Evolutionary conservation across 1,140 invertebrate genomes (phyloP).

Genomic region (Metaphire vulgaris): DNA sequence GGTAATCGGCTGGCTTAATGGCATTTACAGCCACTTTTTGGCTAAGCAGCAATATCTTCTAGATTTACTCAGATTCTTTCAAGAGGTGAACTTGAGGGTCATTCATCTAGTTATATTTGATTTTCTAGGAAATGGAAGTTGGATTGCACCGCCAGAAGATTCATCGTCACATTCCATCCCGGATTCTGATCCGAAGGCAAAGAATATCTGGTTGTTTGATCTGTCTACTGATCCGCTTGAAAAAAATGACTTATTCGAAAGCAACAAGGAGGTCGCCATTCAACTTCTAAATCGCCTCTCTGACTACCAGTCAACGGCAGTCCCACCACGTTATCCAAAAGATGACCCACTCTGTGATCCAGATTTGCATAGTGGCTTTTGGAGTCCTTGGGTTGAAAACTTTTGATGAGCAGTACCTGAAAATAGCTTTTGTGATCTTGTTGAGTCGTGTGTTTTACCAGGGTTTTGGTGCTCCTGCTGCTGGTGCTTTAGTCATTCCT

Average conservation of each 20-base stretch:
- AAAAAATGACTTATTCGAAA: conserved; percentile 19
- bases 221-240: conserved; percentile 25
- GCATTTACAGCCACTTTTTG: too few species aligned
- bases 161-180: not conserved
- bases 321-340: conserved; percentile 24
- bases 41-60: too few species aligned
- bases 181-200: not conserved
- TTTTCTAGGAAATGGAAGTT: conserved; percentile 23
- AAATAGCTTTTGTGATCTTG: too few species aligned
- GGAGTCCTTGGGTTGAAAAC: conserved; percentile 31
- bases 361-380: conserved; percentile 26
- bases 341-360: conserved; percentile 29
- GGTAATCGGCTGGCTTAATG: too few species aligned
- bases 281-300: conserved; percentile 26
- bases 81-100: too few species aligned
- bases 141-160: conserved; percentile 20
- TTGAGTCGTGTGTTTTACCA: too few species aligned
- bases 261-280: conserved; percentile 24
- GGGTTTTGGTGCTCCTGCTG: too few species aligned
- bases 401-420: too few species aligned
- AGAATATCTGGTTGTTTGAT: conserved; percentile 33
- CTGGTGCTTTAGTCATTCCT: too few species aligned
- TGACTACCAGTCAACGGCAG: conserved; percentile 29
- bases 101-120: too few species aligned
- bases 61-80: too few species aligned